phyloP scores from a whole-genome alignment of 2,113 vertebrate species.

The Festucalex cinctus region DNA sequence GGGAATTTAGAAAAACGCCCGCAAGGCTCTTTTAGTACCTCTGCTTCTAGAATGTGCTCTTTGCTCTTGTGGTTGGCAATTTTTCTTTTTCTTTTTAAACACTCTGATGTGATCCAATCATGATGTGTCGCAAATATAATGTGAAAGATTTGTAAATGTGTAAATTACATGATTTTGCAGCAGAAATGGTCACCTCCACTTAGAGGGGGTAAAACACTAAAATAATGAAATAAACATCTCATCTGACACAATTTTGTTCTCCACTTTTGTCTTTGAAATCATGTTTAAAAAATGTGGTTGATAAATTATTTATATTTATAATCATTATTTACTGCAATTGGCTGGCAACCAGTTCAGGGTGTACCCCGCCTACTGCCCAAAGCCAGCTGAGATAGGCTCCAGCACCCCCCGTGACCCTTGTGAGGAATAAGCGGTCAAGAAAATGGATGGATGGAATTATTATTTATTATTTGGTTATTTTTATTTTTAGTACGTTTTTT shows the following conservation, averaged over 20 bases:
- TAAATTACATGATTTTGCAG: too few relatives aligned
- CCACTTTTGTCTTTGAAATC: background rate
- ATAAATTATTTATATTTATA: too few relatives aligned
- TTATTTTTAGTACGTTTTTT: too few relatives aligned
- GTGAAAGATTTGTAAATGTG: background rate
- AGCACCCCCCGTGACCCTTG: too few relatives aligned
- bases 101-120: slow-evolving; percentile 5
- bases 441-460: too few relatives aligned
- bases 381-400: too few relatives aligned
- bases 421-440: too few relatives aligned
- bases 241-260: slow-evolving; percentile 22
- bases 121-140: slow-evolving; percentile 23
- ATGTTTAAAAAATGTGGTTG: too few relatives aligned
- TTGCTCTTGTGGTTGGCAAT: slow-evolving; percentile 11
- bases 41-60: slow-evolving; percentile 5
- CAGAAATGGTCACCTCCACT: slow-evolving; percentile 14
- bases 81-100: background rate
- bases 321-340: too few relatives aligned
- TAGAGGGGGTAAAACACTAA: background rate
- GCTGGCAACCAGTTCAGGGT: too few relatives aligned
- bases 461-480: too few relatives aligned
- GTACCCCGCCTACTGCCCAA: too few relatives aligned
- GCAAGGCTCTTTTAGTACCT: background rate
- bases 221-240: slow-evolving; percentile 45
- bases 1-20: background rate